Evolutionary conservation across 2,113 vertebrate species (phyloP).

Genomic region (Illadopsis cleaveri): DNA sequence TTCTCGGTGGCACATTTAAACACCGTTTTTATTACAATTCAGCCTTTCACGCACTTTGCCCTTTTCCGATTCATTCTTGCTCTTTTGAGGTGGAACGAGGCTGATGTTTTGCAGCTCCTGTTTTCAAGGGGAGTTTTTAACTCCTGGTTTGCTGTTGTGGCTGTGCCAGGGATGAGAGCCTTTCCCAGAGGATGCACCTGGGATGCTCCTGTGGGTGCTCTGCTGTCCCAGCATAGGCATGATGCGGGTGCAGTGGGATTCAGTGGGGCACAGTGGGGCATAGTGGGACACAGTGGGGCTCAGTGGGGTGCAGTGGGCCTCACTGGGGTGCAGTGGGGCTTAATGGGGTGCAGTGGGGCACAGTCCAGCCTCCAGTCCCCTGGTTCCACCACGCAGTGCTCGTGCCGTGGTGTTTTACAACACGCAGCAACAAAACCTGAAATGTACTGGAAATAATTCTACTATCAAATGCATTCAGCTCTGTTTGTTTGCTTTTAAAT

Average conservation of each 20-base stretch:
- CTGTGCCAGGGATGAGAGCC: fast-evolving
- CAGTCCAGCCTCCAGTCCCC: background rate
- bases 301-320: background rate
- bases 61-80: constrained; percentile 65
- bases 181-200: background rate
- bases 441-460: constrained; percentile 56
- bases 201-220: background rate
- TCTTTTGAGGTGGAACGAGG: constrained; percentile 56
- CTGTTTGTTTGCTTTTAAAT: constrained; percentile 68
- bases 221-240: fast-evolving
- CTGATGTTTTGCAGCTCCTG: constrained; percentile 33
- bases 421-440: background rate
- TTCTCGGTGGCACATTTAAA: constrained; percentile 52
- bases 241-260: background rate
- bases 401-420: background rate
- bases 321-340: background rate
- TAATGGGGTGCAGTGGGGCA: background rate
- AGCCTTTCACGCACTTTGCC: constrained; percentile 48
- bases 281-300: background rate
- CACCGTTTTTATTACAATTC: constrained; percentile 55
- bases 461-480: constrained; percentile 29
- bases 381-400: fast-evolving
- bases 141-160: background rate
- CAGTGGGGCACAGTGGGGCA: background rate
- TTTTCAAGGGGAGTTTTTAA: constrained; percentile 14